phyloP scores from a whole-genome alignment of 2,888 invertebrate species.

The Caenorhabditis imperialis region DNA sequence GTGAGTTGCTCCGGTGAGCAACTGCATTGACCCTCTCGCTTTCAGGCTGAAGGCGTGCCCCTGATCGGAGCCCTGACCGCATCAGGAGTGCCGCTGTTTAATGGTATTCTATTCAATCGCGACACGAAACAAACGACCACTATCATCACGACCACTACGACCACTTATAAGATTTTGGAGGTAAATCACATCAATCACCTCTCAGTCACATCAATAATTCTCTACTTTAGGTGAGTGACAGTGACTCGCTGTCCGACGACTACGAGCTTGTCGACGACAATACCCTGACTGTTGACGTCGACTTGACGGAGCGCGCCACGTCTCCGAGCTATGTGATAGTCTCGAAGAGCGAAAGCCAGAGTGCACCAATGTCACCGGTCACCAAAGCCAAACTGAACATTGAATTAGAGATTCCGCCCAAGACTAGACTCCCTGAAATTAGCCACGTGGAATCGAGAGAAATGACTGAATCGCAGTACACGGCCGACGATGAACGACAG shows the following conservation, averaged over 20 bases:
- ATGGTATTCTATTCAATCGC: constrained; percentile 67
- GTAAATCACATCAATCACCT: too few relatives aligned
- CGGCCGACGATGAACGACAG: constrained; percentile 50
- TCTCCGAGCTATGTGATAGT: constrained; percentile 66
- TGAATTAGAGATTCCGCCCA: constrained; percentile 44
- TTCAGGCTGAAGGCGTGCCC: constrained; percentile 68
- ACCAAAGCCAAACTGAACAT: constrained; percentile 57
- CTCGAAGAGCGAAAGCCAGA: constrained; percentile 59
- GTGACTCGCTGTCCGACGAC: constrained; percentile 59
- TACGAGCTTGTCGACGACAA: constrained; percentile 63
- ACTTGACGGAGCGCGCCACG: constrained; percentile 55
- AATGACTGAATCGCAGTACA: constrained; percentile 47
- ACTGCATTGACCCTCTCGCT: too few relatives aligned
- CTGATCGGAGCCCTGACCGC: constrained; percentile 70
- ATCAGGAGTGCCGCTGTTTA: constrained; percentile 71
- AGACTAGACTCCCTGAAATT: not conserved
- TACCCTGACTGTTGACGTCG: constrained; percentile 67
- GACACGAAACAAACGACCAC: constrained; percentile 75
- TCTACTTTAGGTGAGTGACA: constrained; percentile 57
- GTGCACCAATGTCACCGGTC: constrained; percentile 59
- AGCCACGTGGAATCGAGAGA: constrained; percentile 34
- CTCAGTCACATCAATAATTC: not conserved
- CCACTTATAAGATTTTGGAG: constrained; percentile 71
- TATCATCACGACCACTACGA: constrained; percentile 77
- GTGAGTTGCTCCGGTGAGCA: too few relatives aligned